phyloP scores from a whole-genome alignment of 1,140 invertebrate genomes.

The Leptonema lineaticorne region DNA sequence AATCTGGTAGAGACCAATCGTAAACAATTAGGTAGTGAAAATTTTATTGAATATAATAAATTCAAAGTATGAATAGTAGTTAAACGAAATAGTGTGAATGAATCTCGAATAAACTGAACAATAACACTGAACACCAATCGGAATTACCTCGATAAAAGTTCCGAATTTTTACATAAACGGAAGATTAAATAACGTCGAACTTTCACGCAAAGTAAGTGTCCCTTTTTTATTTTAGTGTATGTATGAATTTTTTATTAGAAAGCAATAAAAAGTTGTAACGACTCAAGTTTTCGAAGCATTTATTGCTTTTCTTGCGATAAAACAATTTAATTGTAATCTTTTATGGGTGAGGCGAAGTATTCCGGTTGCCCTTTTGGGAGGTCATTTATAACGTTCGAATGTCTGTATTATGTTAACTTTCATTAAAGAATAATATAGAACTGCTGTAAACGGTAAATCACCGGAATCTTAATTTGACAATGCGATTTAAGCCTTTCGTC shows the following conservation, averaged over 20 bases:
- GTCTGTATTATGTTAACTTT: slow-evolving; percentile 28
- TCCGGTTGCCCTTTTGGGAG: slow-evolving; percentile 18
- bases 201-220: not conserved
- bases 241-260: slow-evolving; percentile 32
- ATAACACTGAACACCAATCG: too few species aligned
- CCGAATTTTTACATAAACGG: too few species aligned
- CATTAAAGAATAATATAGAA: slow-evolving; percentile 17
- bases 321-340: slow-evolving; percentile 29
- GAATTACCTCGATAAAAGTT: too few species aligned
- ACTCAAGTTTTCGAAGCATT: slow-evolving; percentile 23
- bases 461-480: slow-evolving; percentile 16
- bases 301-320: slow-evolving; percentile 31
- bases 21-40: too few species aligned
- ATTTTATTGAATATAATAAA: too few species aligned
- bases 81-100: too few species aligned
- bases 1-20: too few species aligned
- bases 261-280: slow-evolving; percentile 30
- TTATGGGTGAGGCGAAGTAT: slow-evolving; percentile 21
- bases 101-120: too few species aligned
- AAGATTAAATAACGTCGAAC: not conserved
- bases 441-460: slow-evolving; percentile 16
- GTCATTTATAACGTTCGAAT: slow-evolving; percentile 29
- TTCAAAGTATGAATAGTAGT: too few species aligned
- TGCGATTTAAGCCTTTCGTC: slow-evolving; percentile 4
- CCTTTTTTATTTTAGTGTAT: not conserved